These are phyloP conservation scores for Heliconius nattereri DNA, from an alignment of 1,140 invertebrate genomes.

Conservation along the genomic window DNA sequence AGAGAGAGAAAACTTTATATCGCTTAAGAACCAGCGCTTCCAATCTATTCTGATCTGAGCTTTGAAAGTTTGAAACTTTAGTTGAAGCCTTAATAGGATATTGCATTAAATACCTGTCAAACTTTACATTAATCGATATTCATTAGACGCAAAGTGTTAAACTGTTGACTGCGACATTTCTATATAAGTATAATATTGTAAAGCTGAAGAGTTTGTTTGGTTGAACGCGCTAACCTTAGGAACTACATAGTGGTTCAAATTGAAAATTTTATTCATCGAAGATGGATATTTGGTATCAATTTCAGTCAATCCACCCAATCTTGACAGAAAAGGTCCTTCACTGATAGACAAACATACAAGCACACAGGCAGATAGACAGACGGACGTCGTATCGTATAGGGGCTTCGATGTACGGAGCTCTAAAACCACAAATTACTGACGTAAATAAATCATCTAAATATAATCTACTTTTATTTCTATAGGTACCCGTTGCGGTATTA, in stretches of 20 bases:
- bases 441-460: not conserved
- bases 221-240: no score
- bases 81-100: not conserved
- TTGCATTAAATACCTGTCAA: conserved; percentile 8
- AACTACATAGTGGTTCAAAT: no score
- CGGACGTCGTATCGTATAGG: no score
- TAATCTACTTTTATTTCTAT: conserved; percentile 9
- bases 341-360: no score
- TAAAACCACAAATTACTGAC: not conserved
- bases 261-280: no score
- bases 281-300: no score
- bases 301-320: no score
- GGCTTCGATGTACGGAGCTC: no score
- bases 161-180: not conserved
- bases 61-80: not conserved
- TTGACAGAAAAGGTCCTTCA: no score
- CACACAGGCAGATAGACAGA: no score
- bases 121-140: not conserved
- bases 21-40: not conserved
- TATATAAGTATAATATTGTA: no score
- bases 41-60: not conserved
- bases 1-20: not conserved
- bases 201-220: no score
- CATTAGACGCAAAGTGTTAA: not conserved
- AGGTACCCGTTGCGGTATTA: not conserved